phyloP scores from a whole-genome alignment of 2,888 invertebrate species.

The Amphipyra tragopoginis region DNA sequence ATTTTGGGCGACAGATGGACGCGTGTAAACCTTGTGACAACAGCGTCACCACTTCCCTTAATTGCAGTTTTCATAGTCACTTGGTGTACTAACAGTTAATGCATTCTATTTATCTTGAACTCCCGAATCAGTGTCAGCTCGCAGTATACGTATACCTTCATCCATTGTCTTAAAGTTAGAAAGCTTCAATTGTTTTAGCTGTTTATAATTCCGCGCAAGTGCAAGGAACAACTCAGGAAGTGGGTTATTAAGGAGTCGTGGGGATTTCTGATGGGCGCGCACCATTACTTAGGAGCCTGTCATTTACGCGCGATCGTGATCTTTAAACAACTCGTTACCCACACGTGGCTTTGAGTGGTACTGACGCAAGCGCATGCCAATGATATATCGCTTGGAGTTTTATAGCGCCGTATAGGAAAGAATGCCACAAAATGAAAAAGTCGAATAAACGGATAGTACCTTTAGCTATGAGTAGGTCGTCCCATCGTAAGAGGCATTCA shows the following conservation, averaged over 20 bases:
- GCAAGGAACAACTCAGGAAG: conserved; percentile 25
- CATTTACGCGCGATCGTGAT: conserved; percentile 56
- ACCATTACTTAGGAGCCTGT: conserved; percentile 50
- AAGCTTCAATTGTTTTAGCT: conserved; percentile 48
- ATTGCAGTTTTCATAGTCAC: no score
- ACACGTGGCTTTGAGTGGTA: conserved; percentile 38
- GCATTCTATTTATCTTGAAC: no score
- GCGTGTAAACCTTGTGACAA: no score
- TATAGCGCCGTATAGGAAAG: background rate
- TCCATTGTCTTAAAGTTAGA: conserved; percentile 39
- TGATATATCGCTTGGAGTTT: conserved; percentile 16
- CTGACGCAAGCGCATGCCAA: conserved; percentile 5
- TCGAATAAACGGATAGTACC: no score
- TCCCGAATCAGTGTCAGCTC: background rate
- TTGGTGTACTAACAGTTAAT: no score
- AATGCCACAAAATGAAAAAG: no score
- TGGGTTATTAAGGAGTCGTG: conserved; percentile 43
- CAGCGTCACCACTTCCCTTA: no score
- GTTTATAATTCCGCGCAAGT: conserved; percentile 52
- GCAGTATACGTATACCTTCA: conserved; percentile 12
- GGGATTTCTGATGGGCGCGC: conserved; percentile 33
- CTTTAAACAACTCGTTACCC: conserved; percentile 46
- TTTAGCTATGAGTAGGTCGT: no score
- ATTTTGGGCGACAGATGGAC: no score
- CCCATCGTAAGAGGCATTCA: no score